Base-by-base conservation (phyloP, 2,797 vertebrate species). In the Acridotheres tristis region DNA sequence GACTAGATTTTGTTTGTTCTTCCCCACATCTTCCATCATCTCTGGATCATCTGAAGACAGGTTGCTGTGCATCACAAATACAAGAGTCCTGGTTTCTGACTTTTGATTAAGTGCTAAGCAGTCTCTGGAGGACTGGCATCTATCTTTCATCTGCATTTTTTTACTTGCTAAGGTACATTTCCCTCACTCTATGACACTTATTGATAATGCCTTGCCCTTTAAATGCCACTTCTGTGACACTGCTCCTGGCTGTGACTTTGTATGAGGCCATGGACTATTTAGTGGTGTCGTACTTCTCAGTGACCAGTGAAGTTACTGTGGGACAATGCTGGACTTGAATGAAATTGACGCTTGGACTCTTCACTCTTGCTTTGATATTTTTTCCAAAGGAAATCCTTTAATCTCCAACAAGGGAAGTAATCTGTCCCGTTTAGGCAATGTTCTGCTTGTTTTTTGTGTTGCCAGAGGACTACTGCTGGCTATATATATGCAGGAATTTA, bases 1-100 rank as follows among this genome's bases (percentile, higher is more conserved):
- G 85, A 68, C 58, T 87, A 78, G 79, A 73, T 86, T 94, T 94
- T 93, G 34, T 62, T 93, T 90, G 76, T 62, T 89, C 87, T 92
- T 94, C 62, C 58, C 27, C 21, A 55, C 36, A 42, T 77, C 72
- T 83, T 94, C 84, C 40, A 9, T 84, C 67, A 81, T 81, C 55
- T 61, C 81, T 54, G 50, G 83, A 66, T 94, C 68, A 73, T 77
- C 51, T 77, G 50, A 87, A 85, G 86, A 47, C 50, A 74, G 42
- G 74, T 76, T 75, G 54, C 72, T 85, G 47, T 0, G 1, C 87
- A 72, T 87, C 74, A 85, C 83, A 77, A 76, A 71, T 85, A 48
- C 53, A 74, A 82, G 67, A 26, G 87, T 88, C 75, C 47, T 50
- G 61, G 27, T 68, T 94, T 90, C 57, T 5, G 9, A 42, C 80